Percentiles rank a stretch among this genome's conserved stretches.
These are phyloP conservation scores for Leptodirus hochenwartii DNA, from an alignment of 2,888 invertebrate species.

Conservation along the genomic window DNA sequence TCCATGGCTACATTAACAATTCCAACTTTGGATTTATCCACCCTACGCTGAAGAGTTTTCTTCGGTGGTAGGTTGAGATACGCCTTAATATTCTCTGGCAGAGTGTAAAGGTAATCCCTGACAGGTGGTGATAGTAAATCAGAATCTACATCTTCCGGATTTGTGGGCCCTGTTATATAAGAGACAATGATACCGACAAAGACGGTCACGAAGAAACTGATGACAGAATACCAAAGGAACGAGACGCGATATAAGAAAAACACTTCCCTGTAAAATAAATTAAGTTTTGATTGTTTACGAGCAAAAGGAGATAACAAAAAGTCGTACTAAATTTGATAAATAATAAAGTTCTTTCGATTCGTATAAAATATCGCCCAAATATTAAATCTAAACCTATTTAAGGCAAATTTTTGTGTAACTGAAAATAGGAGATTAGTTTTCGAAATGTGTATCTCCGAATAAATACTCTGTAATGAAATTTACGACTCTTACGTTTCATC, in stretches of 20 bases:
- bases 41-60: no score
- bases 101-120: constrained; percentile 31
- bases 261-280: constrained; percentile 13
- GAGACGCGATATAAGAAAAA: constrained; percentile 50
- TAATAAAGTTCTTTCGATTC: no score
- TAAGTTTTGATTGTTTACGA: constrained; percentile 6
- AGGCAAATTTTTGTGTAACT: no score
- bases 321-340: neutral
- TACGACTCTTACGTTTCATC: neutral
- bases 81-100: constrained; percentile 31
- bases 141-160: constrained; percentile 43
- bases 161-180: constrained; percentile 40
- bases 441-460: no score
- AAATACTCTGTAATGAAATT: no score
- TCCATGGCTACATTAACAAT: constrained; percentile 18
- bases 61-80: constrained; percentile 20
- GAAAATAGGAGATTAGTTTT: no score
- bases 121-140: constrained; percentile 50
- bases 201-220: constrained; percentile 58
- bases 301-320: no score
- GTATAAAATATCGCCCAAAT: no score
- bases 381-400: no score
- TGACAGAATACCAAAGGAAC: constrained; percentile 79
- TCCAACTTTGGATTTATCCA: no score
- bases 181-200: constrained; percentile 56